Base-by-base conservation (phyloP, 2,797 vertebrate genomes). In the Artibeus lituratus region DNA sequence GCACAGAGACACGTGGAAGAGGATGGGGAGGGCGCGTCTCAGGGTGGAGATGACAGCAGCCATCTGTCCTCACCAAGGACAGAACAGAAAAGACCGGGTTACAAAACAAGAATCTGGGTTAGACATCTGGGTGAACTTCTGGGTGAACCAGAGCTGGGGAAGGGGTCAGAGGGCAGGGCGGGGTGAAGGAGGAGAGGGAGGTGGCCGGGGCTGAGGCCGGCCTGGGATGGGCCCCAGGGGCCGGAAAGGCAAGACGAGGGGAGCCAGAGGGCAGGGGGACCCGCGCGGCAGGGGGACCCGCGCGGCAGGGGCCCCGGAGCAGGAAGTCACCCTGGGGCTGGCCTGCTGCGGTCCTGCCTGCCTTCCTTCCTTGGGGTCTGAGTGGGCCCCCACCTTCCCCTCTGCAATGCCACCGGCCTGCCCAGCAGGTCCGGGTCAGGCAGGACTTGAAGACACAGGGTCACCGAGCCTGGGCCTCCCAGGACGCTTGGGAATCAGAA, bases 101-200 rank as follows among this genome's bases (percentile, higher is more conserved):
- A 4, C 35, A 65, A 42, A 29, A 47, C 62, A 74, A 0, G 92
- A 57, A 32, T 42, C 80, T 55, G 57, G 29, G 87, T 44, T 19
- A 90, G 92, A 95, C 59, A 11, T 37, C 53, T 14, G 73, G 62
- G 47, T 53, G 86, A 74, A 78, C 87, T 39, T 57, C 29, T 42
- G 55, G 5, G 10, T 44, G 39, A 47, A 22, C 81, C 78, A 12
- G 65, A 35, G 74, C 74, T 1, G 12, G 49, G 77, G 49, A 26
- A 32, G 24, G 42, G 74, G 85, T 77, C 39, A 18, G 77, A 80
- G 21, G 49, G 76, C 21, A 16, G 86, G 44, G 44, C 42, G 3
- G n/a, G 10, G 21, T 53, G 16, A 29, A 80, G 32, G 44, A 89
- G 62, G 44, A 16, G n/a, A 16, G 8, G 3, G 57, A 4, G 35